Evolutionary conservation across 2,113 vertebrate genomes (phyloP).

Genomic region (Lepidothrix coronata): DNA sequence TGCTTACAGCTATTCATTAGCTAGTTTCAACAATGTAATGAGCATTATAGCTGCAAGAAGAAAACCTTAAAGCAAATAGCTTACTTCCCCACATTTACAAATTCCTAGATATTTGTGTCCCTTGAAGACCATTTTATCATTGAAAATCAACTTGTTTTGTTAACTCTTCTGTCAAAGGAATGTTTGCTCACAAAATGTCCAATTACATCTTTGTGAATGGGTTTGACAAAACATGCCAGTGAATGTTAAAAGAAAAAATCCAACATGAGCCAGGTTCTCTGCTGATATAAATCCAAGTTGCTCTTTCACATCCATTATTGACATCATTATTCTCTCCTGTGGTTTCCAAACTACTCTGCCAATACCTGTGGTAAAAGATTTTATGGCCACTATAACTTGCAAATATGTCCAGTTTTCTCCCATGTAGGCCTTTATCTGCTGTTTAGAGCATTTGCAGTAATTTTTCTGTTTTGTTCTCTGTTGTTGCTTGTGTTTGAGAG

Average conservation of each 20-base stretch:
- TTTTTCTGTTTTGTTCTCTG: not conserved
- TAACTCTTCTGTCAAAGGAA: not conserved
- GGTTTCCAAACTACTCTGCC: not conserved
- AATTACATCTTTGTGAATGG: not conserved
- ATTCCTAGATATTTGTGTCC: not conserved
- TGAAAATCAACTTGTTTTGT: not conserved
- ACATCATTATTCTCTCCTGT: not conserved
- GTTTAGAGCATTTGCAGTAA: not conserved
- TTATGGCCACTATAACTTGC: not conserved
- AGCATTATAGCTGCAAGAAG: not conserved
- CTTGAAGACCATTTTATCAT: not conserved
- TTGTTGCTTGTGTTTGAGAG: not conserved
- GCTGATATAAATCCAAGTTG: not conserved
- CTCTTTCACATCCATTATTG: not conserved
- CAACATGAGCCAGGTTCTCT: not conserved
- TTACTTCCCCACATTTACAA: not conserved
- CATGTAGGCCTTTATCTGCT: not conserved
- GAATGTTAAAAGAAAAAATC: not conserved
- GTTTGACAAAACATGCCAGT: not conserved
- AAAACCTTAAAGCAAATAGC: not conserved
- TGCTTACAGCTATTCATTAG: not conserved
- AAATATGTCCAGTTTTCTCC: not conserved
- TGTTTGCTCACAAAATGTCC: not conserved
- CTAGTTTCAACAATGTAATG: not conserved
- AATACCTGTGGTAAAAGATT: not conserved